Conservation (phyloP, 2,797 vertebrate genomes). For the Rhabdophis nuchalis region DNA sequence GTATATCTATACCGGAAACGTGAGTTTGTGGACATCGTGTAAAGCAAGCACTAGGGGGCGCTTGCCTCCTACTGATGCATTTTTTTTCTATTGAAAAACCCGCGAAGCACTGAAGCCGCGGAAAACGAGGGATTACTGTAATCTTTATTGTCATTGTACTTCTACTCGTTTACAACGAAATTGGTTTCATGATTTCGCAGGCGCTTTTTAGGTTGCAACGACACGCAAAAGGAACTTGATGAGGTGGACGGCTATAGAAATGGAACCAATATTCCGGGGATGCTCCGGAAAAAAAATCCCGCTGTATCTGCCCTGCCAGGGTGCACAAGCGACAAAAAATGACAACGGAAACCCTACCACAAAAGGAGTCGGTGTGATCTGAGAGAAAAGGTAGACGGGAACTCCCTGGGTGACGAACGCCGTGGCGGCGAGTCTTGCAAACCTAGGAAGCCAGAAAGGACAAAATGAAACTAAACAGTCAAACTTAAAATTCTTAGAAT, state of each 20-base stretch:
- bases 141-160: no score
- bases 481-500: no score
- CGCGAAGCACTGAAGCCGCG: no score
- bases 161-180: no score
- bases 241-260: background rate
- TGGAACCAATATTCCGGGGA: background rate
- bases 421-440: constrained; percentile 85
- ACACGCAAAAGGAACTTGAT: background rate
- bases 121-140: no score
- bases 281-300: no score
- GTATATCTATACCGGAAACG: no score
- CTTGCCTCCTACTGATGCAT: no score
- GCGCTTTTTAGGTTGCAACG: background rate
- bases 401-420: constrained; percentile 84
- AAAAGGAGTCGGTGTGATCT: constrained; percentile 92
- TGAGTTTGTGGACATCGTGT: no score
- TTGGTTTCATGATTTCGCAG: no score
- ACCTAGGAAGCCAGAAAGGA: constrained; percentile 63
- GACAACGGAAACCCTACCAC: constrained; percentile 78
- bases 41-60: no score
- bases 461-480: background rate
- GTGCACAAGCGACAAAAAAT: background rate
- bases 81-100: no score
- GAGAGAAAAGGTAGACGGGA: constrained; percentile 88
- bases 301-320: background rate